Percentiles rank a stretch among this genome's conserved stretches.
phyloP scores from a whole-genome alignment of 2,797 vertebrate species.

The Arrhamphus sclerolepis region DNA sequence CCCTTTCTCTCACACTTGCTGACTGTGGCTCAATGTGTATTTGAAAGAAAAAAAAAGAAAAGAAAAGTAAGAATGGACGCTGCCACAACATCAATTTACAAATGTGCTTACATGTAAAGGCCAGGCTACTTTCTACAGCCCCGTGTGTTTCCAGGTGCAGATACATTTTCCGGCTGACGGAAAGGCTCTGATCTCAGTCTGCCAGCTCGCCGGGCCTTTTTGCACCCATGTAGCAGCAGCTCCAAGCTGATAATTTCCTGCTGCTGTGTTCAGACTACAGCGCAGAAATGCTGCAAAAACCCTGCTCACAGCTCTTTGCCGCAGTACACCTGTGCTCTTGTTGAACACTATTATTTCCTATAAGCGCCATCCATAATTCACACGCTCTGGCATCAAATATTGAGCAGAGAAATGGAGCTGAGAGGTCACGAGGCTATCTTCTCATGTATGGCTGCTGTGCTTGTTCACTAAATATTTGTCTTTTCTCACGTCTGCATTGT shows the following conservation, averaged over 20 bases:
- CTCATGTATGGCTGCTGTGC: conserved; percentile 8
- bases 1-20: conserved; percentile 9
- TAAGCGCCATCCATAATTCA: conserved; percentile 79
- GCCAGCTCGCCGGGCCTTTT: conserved; percentile 57
- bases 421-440: conserved; percentile 59
- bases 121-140: conserved; percentile 8
- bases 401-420: conserved; percentile 66
- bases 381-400: conserved; percentile 65
- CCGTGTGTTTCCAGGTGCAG: conserved; percentile 23
- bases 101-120: conserved; percentile 19
- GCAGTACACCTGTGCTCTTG: conserved; percentile 52
- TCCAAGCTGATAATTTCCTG: conserved; percentile 51
- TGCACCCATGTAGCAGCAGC: conserved; percentile 52
- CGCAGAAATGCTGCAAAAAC: conserved; percentile 18
- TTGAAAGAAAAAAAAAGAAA: not conserved
- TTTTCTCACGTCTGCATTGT: conserved; percentile 5
- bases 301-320: conserved; percentile 53
- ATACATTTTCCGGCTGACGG: conserved; percentile 11
- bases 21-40: conserved; percentile 27
- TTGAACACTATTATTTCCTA: conserved; percentile 74
- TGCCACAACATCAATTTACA: conserved; percentile 54
- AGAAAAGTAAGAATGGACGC: conserved; percentile 13
- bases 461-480: conserved; percentile 7
- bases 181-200: conserved; percentile 50
- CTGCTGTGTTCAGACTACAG: conserved; percentile 44